Evolutionary conservation across 2,797 vertebrate genomes (phyloP).

Genomic region (Enteromius radiatus): DNA sequence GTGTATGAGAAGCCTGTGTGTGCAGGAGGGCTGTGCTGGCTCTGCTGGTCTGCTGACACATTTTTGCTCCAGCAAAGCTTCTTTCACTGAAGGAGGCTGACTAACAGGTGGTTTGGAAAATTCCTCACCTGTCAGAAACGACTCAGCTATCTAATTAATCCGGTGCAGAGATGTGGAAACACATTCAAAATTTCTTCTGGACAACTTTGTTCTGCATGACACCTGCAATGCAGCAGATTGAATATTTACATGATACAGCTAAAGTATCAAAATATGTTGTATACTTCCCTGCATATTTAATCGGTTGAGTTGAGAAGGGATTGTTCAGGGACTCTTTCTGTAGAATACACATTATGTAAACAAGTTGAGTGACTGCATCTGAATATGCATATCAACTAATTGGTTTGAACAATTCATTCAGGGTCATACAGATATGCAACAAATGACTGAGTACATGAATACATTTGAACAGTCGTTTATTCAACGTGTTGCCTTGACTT

Average conservation of each 20-base stretch:
- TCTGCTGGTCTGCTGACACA: slow-evolving; percentile 31
- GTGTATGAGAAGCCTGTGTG: slow-evolving; percentile 27
- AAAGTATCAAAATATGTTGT: slow-evolving; percentile 6
- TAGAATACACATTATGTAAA: background rate
- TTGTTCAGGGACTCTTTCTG: background rate
- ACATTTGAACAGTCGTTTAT: background rate
- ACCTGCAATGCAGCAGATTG: background rate
- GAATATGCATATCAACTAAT: background rate
- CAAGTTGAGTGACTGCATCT: background rate
- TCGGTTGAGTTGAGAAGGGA: no score
- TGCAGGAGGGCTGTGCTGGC: background rate
- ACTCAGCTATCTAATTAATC: slow-evolving; percentile 10
- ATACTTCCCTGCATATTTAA: slow-evolving; percentile 27
- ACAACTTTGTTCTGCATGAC: background rate
- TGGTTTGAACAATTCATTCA: no score
- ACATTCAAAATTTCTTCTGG: background rate
- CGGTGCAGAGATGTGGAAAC: background rate
- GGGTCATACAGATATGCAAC: no score
- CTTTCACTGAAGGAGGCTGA: background rate
- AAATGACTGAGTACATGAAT: background rate
- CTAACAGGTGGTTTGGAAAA: slow-evolving; percentile 4
- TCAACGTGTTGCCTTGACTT: slow-evolving; percentile 18
- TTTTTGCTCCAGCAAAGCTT: slow-evolving; percentile 23
- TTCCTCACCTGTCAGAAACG: slow-evolving; percentile 7
- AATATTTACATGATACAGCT: background rate